Conservation (phyloP, 53 echinoderm and acorn worm genomes). For the Zoroaster sp. region DNA sequence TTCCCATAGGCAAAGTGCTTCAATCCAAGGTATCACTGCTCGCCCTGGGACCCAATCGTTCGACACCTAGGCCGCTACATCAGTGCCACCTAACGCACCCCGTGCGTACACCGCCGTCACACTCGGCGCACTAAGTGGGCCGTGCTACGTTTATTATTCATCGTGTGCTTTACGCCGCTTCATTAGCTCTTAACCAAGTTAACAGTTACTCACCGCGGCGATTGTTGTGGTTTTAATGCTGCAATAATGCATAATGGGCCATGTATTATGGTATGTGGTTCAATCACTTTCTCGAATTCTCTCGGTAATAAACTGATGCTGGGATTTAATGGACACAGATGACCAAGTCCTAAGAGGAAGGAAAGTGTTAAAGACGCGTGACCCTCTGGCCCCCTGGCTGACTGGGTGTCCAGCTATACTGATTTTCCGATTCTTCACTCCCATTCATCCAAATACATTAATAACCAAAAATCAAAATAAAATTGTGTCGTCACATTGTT, state of each 20-base stretch:
- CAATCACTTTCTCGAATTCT: background rate
- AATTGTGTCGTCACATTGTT: too few relatives aligned
- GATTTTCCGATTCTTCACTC: too few relatives aligned
- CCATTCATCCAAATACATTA: too few relatives aligned
- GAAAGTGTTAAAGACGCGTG: too few relatives aligned
- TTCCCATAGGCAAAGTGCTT: background rate
- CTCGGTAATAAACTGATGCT: background rate
- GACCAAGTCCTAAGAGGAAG: background rate
- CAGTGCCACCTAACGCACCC: background rate
- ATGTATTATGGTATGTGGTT: background rate
- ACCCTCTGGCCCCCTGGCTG: too few relatives aligned
- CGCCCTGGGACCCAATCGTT: background rate
- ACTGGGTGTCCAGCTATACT: too few relatives aligned
- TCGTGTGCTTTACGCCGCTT: background rate
- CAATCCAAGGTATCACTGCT: background rate
- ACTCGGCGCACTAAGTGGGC: constrained; percentile 5
- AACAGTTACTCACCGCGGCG: background rate
- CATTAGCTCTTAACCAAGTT: background rate
- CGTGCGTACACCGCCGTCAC: background rate
- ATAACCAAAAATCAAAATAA: too few relatives aligned
- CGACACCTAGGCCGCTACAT: constrained; percentile 3
- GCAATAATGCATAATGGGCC: constrained; percentile 26
- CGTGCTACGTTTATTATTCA: constrained; percentile 36
- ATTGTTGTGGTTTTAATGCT: background rate
- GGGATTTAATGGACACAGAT: background rate